Conservation (phyloP, 2,113 vertebrate species). For the Pipa parva region DNA sequence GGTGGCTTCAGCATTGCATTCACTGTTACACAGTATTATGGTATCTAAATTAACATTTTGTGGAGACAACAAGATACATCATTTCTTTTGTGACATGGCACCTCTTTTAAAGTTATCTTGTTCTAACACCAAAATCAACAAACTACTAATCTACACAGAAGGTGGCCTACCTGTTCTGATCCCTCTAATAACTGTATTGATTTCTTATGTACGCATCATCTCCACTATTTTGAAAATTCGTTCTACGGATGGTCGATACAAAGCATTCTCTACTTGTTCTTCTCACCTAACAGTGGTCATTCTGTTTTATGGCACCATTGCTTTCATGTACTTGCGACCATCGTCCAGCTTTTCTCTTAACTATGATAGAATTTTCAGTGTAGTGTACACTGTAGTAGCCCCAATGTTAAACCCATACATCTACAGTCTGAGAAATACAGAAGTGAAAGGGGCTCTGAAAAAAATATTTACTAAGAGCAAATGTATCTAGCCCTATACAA, state of each 20-base stretch:
- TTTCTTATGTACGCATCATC: slow-evolving; percentile 16
- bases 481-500: too few relatives aligned
- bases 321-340: slow-evolving; percentile 24
- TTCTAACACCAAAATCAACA: slow-evolving; percentile 17
- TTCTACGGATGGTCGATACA: slow-evolving; percentile 4
- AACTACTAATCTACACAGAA: slow-evolving; percentile 29
- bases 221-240: slow-evolving; percentile 21
- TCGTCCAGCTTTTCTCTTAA: slow-evolving; percentile 13
- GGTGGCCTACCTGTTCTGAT: slow-evolving; percentile 8
- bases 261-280: slow-evolving; percentile 30
- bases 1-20: slow-evolving; percentile 13
- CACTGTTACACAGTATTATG: slow-evolving; percentile 14
- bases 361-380: slow-evolving; percentile 15
- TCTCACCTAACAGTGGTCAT: slow-evolving; percentile 25
- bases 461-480: not conserved
- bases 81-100: slow-evolving; percentile 32
- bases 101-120: slow-evolving; percentile 15
- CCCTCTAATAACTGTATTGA: slow-evolving; percentile 7
- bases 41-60: slow-evolving; percentile 12
- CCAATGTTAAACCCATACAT: slow-evolving; percentile 32
- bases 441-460: slow-evolving; percentile 25
- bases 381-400: slow-evolving; percentile 24
- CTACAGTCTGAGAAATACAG: slow-evolving; percentile 24
- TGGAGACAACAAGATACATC: slow-evolving; percentile 15
- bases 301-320: slow-evolving; percentile 28